Conservation (phyloP, 2,797 vertebrate genomes). For the Sparidentex hasta region DNA sequence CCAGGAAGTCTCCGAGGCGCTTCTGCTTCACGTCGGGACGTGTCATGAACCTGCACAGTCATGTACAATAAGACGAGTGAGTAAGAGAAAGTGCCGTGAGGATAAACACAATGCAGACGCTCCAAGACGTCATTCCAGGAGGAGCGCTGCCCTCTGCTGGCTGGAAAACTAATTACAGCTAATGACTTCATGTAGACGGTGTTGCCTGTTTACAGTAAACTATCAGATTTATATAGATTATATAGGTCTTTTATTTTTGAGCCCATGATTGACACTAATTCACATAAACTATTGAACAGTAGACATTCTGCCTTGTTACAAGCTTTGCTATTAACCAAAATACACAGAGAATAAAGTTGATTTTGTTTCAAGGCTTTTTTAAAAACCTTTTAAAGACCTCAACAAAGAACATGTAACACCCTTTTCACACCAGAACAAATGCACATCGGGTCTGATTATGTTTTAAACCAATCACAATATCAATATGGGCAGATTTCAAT, state of each 20-base stretch:
- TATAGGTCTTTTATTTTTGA: background rate
- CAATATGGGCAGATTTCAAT: background rate
- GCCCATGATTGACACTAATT: background rate
- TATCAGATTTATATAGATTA: background rate
- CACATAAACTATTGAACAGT: background rate
- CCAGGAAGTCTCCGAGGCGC: conserved; percentile 92
- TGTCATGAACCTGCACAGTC: conserved; percentile 90
- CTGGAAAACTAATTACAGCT: conserved; percentile 19
- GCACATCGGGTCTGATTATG: background rate
- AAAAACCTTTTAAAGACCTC: background rate
- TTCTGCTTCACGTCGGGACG: conserved; percentile 95
- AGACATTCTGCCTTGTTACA: too few relatives aligned
- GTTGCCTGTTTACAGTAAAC: background rate
- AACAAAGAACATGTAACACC: background rate
- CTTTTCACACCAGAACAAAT: too few relatives aligned
- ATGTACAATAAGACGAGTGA: conserved; percentile 26
- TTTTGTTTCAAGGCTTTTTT: background rate
- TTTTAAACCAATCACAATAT: background rate
- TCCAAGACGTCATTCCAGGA: background rate
- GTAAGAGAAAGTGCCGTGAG: conserved; percentile 4
- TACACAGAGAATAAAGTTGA: background rate
- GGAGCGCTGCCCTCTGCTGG: conserved; percentile 66
- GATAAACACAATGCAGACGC: background rate
- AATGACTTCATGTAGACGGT: background rate
- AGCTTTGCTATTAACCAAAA: background rate